Percentiles rank a stretch among this genome's conserved stretches.
Evolutionary conservation across 2,888 invertebrate species (phyloP).

Genomic region (Tachina lurida): DNA sequence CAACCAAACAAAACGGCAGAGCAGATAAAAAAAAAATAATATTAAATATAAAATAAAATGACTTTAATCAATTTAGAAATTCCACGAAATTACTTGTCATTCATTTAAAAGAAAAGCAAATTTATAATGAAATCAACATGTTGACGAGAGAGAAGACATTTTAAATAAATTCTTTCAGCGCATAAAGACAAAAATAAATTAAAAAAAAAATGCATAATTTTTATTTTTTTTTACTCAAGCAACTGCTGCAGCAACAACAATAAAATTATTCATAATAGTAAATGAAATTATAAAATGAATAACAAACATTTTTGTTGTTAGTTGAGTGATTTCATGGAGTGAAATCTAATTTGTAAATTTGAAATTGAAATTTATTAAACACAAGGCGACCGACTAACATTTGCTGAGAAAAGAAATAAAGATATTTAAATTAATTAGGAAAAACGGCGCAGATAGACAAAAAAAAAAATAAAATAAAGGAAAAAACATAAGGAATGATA

Average conservation of each 20-base stretch:
- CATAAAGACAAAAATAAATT: background rate
- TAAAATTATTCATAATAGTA: constrained; percentile 34
- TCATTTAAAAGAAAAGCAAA: constrained; percentile 62
- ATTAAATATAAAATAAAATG: constrained; percentile 34
- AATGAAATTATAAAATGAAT: constrained; percentile 30
- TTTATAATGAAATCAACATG: constrained; percentile 63
- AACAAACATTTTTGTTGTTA: constrained; percentile 1
- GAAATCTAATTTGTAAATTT: background rate
- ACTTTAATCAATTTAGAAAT: constrained; percentile 71
- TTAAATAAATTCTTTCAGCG: constrained; percentile 38
- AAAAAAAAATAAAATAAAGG: constrained; percentile 14
- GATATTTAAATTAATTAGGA: constrained; percentile 37
- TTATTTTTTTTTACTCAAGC: constrained; percentile 1
- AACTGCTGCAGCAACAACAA: constrained; percentile 6
- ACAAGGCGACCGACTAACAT: constrained; percentile 16
- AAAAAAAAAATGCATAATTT: background rate
- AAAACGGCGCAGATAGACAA: constrained; percentile 19
- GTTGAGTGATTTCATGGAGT: constrained; percentile 7
- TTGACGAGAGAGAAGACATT: constrained; percentile 51
- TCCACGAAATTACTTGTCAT: constrained; percentile 71
- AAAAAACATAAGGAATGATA: constrained; percentile 33
- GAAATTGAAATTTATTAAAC: background rate
- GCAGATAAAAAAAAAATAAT: background rate
- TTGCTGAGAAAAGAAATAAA: constrained; percentile 4
- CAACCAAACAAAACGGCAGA: constrained; percentile 18